Conservation (phyloP, 2,888 invertebrate genomes). For the Metallyticus violacea region DNA sequence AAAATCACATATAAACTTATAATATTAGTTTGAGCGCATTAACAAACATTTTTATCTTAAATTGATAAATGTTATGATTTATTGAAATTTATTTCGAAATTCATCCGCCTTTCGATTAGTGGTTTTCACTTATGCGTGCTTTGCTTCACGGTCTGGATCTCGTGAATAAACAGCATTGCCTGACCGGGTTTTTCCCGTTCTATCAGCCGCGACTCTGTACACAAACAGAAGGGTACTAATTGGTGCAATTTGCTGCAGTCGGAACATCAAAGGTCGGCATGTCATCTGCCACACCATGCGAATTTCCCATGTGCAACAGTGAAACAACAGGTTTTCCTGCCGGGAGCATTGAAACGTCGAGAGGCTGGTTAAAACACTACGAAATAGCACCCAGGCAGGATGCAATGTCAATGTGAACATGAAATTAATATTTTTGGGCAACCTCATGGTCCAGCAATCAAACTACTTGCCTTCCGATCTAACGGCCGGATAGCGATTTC, state of each 20-base stretch:
- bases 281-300: background rate
- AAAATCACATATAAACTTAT: too few species aligned
- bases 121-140: background rate
- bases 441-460: too few species aligned
- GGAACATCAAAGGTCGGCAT: background rate
- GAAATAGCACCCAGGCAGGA: too few species aligned
- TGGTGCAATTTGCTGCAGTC: background rate
- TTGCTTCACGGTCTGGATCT: background rate
- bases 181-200: background rate
- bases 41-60: background rate
- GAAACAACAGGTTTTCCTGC: background rate
- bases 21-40: too few species aligned
- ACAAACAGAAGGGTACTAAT: background rate
- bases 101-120: background rate
- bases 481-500: too few species aligned
- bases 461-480: too few species aligned
- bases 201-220: background rate
- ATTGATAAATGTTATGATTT: background rate
- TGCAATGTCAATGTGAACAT: too few species aligned
- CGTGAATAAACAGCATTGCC: background rate
- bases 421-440: too few species aligned
- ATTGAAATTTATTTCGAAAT: background rate
- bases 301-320: background rate
- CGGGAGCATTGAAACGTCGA: too few species aligned
- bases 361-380: too few species aligned